Evolutionary conservation across 1,140 invertebrate species (phyloP).

Genomic region (Nylanderia fulva): DNA sequence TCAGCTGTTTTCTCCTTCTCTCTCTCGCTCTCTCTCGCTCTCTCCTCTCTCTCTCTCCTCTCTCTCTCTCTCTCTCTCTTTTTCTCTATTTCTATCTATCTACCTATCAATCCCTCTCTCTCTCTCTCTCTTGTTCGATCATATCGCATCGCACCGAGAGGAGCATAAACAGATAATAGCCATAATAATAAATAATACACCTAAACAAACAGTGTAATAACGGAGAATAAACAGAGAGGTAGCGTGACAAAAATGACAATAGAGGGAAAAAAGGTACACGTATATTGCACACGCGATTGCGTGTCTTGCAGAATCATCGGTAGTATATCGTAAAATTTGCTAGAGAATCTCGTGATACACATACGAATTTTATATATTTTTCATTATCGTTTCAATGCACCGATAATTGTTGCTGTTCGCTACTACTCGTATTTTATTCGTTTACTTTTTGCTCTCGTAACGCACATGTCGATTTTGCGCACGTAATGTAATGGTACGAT

Average conservation of each 20-base stretch:
- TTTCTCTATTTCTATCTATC: too few relatives aligned
- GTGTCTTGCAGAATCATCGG: conserved; percentile 41
- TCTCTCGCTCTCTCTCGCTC: too few relatives aligned
- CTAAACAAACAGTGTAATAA: conserved; percentile 18
- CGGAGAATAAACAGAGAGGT: conserved; percentile 36
- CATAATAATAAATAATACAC: neutral
- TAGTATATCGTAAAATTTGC: conserved; percentile 25
- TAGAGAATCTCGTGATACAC: conserved; percentile 31
- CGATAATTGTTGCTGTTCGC: conserved; percentile 53
- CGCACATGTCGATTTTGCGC: conserved; percentile 49
- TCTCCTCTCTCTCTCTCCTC: neutral
- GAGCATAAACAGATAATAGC: conserved; percentile 28
- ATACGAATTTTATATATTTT: conserved; percentile 50
- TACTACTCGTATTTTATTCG: conserved; percentile 49
- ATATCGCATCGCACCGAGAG: conserved; percentile 5
- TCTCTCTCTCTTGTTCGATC: conserved; percentile 35
- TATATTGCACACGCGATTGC: conserved; percentile 13
- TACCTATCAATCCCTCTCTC: too few relatives aligned
- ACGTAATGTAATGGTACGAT: conserved; percentile 47
- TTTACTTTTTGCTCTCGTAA: conserved; percentile 49
- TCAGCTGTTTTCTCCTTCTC: conserved; percentile 37
- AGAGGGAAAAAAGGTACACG: neutral
- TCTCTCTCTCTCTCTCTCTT: too few relatives aligned
- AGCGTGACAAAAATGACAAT: conserved; percentile 31
- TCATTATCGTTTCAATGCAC: conserved; percentile 46